phyloP scores from a whole-genome alignment of 2,113 vertebrate genomes.

The Jacana jacana region DNA sequence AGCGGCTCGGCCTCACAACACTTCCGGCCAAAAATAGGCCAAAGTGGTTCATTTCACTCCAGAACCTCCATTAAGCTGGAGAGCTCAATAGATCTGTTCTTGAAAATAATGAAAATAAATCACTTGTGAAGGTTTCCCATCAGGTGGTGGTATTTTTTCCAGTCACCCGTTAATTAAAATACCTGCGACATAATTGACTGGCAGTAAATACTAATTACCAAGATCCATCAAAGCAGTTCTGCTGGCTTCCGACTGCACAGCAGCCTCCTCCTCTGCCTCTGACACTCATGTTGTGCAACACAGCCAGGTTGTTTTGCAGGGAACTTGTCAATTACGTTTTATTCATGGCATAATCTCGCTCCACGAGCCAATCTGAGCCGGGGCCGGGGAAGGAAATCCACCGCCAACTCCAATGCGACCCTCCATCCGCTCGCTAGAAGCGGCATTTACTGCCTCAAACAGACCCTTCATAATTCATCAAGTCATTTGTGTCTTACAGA shows the following conservation, averaged over 20 bases:
- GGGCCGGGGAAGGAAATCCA: not conserved
- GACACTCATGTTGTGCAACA: constrained; percentile 48
- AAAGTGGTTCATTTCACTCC: not conserved
- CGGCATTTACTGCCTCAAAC: not conserved
- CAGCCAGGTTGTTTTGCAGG: not conserved
- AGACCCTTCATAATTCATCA: not conserved
- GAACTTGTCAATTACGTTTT: not conserved
- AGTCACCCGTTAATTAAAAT: constrained; percentile 75
- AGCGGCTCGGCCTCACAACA: not conserved
- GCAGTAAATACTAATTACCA: constrained; percentile 76
- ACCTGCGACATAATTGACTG: constrained; percentile 63
- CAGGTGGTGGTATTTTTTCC: constrained; percentile 55
- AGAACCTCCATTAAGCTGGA: constrained; percentile 4
- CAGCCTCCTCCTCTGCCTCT: constrained; percentile 12
- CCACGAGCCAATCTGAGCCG: not conserved
- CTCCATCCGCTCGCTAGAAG: not conserved
- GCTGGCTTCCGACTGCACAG: constrained; percentile 57
- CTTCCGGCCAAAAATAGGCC: not conserved
- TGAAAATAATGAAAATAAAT: constrained; percentile 53
- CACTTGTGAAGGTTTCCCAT: constrained; percentile 60
- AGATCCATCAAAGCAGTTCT: constrained; percentile 64
- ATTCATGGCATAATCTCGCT: not conserved
- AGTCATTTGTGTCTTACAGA: not conserved
- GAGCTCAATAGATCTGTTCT: constrained; percentile 20
- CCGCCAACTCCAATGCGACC: not conserved